Evolutionary conservation across 1,140 invertebrate genomes (phyloP).

Genomic region (Drosophila cardini): DNA sequence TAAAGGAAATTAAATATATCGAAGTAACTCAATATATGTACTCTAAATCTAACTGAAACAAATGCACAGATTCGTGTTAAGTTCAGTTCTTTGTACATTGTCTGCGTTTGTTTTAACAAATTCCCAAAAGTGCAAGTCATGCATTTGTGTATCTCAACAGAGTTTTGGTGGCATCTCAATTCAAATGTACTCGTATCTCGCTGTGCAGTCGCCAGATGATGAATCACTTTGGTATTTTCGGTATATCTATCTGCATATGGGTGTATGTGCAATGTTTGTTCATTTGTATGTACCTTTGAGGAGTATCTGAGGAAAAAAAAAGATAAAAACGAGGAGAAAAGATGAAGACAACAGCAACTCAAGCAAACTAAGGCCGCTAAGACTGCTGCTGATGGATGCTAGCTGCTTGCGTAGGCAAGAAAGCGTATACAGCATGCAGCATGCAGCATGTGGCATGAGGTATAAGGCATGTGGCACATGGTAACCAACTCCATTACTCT

Average conservation of each 20-base stretch:
- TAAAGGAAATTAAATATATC: not conserved
- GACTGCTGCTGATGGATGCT: conserved; percentile 30
- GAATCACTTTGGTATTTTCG: conserved; percentile 37
- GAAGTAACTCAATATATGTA: not conserved
- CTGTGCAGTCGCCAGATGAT: conserved; percentile 33
- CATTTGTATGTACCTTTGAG: conserved; percentile 15
- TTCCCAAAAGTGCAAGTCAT: conserved; percentile 20
- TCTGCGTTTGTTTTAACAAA: conserved; percentile 6
- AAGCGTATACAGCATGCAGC: conserved; percentile 4
- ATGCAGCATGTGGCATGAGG: conserved; percentile 1
- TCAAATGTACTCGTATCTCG: conserved; percentile 16
- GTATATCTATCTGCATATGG: not conserved
- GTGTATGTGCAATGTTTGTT: not conserved
- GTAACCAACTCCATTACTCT: conserved; percentile 26
- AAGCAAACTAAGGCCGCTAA: conserved; percentile 13
- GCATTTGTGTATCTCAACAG: conserved; percentile 8
- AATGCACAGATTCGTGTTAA: not conserved
- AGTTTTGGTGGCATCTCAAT: conserved; percentile 29
- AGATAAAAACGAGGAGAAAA: conserved; percentile 3
- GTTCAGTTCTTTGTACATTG: not conserved
- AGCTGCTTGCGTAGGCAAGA: conserved; percentile 42
- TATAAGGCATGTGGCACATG: conserved; percentile 32
- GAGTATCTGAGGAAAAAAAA: conserved; percentile 14
- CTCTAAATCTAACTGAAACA: not conserved
- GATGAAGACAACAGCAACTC: conserved; percentile 17